Evolutionary conservation across 2,888 invertebrate genomes (phyloP), one percentile per base, ranked within the genome.

Genomic region (Agelastica alni): DNA sequence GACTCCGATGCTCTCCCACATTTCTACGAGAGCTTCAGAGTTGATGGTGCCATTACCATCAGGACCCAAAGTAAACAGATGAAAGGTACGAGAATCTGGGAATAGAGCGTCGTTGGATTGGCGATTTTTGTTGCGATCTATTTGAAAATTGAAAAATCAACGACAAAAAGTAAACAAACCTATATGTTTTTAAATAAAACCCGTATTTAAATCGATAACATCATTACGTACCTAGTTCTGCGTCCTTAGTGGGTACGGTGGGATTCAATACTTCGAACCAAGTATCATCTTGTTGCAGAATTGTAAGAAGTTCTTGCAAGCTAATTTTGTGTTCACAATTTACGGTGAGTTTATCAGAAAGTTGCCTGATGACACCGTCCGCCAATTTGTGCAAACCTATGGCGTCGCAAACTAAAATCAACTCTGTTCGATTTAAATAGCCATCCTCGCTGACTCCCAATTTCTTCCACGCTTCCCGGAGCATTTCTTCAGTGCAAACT

Each of bases 1-100:
- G 51, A 90, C 84, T 39, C 87, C 86, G 5, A 86, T 85, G 49
- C 82, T 78, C 74, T 88, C 88, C 88, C 89, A 90, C 70, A 87
- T 81, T 63, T 89, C 88, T 31, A 85, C 78, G 34, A 90, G 79
- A 12, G 79, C 75, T 47, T 85, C 83, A 12, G 78, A 74, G 51
- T 61, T 73, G 0, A 77, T 70, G 26, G 71, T 61, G 6, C 77
- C 77, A 13, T 74, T 74, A 3, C 73, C 74, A 46, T 73, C 71
- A 6, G 73, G 72, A 14, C 76, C 76, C 53, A 77, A 59, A 6
- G 74, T 73, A n/a, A 77, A 70, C 48, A 73, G 72, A 51, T 76
- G 76, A 53, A 75, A 70, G 45, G 72, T 71, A 60, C 71, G 72
- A 7, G 69, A 73, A 62, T 70, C 74, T 32, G 67, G 74, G 65